Conservation (phyloP, 2,113 vertebrate species). For the Psilopsiagon aymara region DNA sequence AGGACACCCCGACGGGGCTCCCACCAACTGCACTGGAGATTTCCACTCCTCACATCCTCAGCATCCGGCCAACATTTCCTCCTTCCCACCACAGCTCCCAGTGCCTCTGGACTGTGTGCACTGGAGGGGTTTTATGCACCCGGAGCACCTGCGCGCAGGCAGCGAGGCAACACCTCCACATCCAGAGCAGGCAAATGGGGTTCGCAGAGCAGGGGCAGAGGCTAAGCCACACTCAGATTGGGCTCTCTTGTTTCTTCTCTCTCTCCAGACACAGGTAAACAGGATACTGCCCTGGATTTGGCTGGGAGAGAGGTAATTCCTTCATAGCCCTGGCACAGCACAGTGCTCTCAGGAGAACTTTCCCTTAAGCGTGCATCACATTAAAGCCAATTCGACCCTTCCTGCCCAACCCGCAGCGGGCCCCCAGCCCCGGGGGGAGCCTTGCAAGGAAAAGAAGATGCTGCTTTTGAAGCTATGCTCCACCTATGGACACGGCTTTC, state of each 20-base stretch:
- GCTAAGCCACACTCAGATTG: neutral
- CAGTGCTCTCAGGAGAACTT: neutral
- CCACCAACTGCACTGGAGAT: neutral
- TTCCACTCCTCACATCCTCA: neutral
- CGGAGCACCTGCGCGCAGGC: neutral
- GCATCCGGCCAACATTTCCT: neutral
- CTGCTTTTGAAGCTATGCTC: neutral
- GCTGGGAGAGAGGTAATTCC: neutral
- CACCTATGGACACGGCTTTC: accelerated
- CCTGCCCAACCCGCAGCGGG: neutral
- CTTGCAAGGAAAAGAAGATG: neutral
- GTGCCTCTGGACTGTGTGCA: neutral
- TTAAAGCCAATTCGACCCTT: neutral
- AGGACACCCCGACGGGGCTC: neutral
- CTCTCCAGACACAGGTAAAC: neutral
- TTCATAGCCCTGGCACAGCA: neutral
- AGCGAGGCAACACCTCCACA: neutral
- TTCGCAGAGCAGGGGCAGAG: neutral
- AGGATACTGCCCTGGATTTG: neutral
- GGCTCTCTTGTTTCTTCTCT: neutral
- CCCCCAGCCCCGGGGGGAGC: neutral
- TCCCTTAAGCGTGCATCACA: neutral
- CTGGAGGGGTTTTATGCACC: too few relatives aligned
- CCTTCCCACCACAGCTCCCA: neutral
- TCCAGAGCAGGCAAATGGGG: neutral